Conservation (phyloP, 2,888 invertebrate genomes). For the Phalera bucephala region DNA sequence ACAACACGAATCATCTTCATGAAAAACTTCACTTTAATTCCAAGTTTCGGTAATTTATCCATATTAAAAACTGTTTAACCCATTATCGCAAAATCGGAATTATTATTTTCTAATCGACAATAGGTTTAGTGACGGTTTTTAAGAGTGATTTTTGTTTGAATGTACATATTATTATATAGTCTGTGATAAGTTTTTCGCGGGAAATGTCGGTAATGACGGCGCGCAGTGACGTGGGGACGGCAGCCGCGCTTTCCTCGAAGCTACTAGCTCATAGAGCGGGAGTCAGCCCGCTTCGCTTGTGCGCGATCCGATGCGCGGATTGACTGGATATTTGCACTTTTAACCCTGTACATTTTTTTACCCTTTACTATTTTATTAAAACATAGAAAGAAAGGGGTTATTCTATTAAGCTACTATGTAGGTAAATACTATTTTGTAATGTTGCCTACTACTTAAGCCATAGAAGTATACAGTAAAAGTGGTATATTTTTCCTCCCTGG, state of each 20-base stretch:
- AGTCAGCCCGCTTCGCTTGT: constrained; percentile 48
- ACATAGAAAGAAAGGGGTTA: no score
- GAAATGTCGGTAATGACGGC: constrained; percentile 46
- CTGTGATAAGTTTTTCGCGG: constrained; percentile 66
- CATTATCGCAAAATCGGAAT: constrained; percentile 7
- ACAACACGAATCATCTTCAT: constrained; percentile 23
- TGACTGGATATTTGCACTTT: constrained; percentile 24
- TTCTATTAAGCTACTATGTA: no score
- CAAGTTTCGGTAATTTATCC: constrained; percentile 3
- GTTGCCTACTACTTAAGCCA: no score
- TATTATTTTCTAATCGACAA: no score
- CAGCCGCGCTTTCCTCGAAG: constrained; percentile 57
- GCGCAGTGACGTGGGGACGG: constrained; percentile 36
- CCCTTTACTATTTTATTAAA: no score
- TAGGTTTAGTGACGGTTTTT: no score
- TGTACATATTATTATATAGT: no score
- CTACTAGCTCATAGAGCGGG: constrained; percentile 54
- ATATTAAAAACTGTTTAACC: constrained; percentile 13
- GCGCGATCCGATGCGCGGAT: constrained; percentile 67
- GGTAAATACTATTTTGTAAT: no score
- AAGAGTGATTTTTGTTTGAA: no score
- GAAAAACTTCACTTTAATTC: constrained; percentile 8
- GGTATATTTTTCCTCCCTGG: no score
- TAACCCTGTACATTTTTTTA: constrained; percentile 1
- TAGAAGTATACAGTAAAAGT: no score